A percentile compares a stretch with the other conserved stretches of the same genome.
phyloP scores from a whole-genome alignment of 2,113 vertebrate species.

The Kobus ellipsiprymnus region DNA sequence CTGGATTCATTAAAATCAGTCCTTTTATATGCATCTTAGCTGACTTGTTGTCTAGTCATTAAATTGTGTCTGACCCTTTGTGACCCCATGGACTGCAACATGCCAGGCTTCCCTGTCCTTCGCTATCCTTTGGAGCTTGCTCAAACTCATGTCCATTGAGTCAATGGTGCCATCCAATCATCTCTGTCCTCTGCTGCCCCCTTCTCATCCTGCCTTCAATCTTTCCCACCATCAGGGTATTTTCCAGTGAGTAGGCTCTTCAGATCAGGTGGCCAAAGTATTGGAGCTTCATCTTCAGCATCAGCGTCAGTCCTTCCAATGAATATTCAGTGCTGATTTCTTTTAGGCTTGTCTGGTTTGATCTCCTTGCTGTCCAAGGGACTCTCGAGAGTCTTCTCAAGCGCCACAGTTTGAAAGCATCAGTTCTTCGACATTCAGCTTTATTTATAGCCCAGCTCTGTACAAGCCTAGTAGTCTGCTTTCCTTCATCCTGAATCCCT shows the following conservation, averaged over 20 bases:
- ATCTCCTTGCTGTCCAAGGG: background rate
- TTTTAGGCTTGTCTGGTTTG: background rate
- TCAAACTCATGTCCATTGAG: background rate
- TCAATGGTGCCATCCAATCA: background rate
- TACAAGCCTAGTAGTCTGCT: background rate
- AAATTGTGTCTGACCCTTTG: background rate
- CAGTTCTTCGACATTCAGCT: background rate
- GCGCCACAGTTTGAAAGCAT: background rate
- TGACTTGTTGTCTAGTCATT: background rate
- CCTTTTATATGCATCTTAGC: background rate
- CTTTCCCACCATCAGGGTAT: background rate
- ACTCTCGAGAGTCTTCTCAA: background rate
- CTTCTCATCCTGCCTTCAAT: background rate
- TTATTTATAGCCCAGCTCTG: background rate
- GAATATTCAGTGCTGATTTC: background rate
- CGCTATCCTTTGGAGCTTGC: background rate
- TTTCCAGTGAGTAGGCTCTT: background rate
- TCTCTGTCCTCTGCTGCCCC: background rate
- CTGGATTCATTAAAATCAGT: background rate
- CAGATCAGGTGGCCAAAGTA: background rate
- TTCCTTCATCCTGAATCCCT: background rate
- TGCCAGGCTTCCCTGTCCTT: background rate
- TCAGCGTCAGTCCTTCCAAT: background rate
- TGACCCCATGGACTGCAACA: background rate
- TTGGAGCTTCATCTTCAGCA: background rate